Evolutionary conservation across 2,797 vertebrate genomes (phyloP).

Genomic region (Pogoniulus pusillus): DNA sequence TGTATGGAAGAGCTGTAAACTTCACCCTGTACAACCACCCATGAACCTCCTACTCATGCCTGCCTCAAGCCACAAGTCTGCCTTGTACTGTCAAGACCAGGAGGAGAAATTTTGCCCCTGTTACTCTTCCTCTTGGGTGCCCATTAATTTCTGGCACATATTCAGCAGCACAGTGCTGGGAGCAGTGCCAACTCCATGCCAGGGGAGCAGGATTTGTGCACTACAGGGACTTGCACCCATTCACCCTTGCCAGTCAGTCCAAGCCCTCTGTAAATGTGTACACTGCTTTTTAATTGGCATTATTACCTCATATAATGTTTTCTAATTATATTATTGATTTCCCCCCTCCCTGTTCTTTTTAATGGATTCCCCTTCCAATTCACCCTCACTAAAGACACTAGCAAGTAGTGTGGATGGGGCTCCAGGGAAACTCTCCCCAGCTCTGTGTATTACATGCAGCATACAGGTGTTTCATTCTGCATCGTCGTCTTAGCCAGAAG

Average conservation of each 20-base stretch:
- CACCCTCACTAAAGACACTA: slow-evolving; percentile 32
- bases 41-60: not conserved
- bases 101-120: not conserved
- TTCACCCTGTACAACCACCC: accelerated
- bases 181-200: accelerated
- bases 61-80: not conserved
- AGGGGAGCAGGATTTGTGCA: not conserved
- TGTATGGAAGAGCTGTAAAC: not conserved
- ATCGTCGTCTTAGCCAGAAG: not conserved
- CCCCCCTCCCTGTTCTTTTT: not conserved
- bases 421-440: slow-evolving; percentile 29
- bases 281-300: slow-evolving; percentile 49
- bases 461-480: slow-evolving; percentile 30
- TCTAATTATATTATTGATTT: slow-evolving; percentile 65
- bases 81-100: not conserved
- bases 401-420: not conserved
- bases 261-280: not conserved
- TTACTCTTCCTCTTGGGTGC: not conserved
- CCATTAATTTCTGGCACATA: not conserved
- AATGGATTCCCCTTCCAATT: slow-evolving; percentile 53
- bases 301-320: slow-evolving; percentile 60
- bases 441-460: not conserved
- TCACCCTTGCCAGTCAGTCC: not conserved
- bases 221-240: not conserved
- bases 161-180: not conserved